Evolutionary conservation across 2,888 invertebrate genomes (phyloP), one percentile per base, ranked within the genome.

Genomic region (Scelioninae gen. 1): DNA sequence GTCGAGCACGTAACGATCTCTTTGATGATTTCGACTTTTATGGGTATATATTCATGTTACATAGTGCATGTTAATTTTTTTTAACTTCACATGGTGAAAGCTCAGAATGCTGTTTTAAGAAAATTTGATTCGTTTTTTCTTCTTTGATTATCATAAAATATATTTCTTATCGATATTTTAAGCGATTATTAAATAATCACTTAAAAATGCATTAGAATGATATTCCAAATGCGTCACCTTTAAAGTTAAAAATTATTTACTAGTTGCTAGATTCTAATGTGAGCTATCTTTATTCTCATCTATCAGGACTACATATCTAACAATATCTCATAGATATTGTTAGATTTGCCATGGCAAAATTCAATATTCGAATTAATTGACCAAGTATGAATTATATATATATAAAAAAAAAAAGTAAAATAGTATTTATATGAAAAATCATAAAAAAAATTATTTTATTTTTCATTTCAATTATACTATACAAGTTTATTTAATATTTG

Each of bases 271-370:
- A n/a, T 60, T 51, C 32, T 15, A 40, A 29, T 38, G 66, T 11
- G 49, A 66, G 38, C 53, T 63, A 63, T 63, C 65, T 49, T 49
- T 53, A 66, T 38, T 53, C 53, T 68, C 55, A 58, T 69, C 69
- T 40, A 47, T 58, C 69, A 49, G 55, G 9, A 58, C 56, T 58
- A 38, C 58, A 49, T 49, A 43, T 56, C 34, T 29, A 23, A 47
- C 58, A 31, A 51, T 43, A 31, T 23, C 29, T 23, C 16, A 13
- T 23, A 5, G 51, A 51, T 51, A 23, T 23, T 23, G 4, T 23
- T 13, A 11, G n/a, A 34, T 15, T 10, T 9, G 34, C 13, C 49
- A 23, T 3, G 23, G 51, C 15, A 23, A 23, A 23, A 23, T 69
- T 58, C 47, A 56, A 58, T 47, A 32, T 43, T 43, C 47, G 10